Evolutionary conservation across 2,797 vertebrate species (phyloP).

Genomic region (Steatocranus sp.): DNA sequence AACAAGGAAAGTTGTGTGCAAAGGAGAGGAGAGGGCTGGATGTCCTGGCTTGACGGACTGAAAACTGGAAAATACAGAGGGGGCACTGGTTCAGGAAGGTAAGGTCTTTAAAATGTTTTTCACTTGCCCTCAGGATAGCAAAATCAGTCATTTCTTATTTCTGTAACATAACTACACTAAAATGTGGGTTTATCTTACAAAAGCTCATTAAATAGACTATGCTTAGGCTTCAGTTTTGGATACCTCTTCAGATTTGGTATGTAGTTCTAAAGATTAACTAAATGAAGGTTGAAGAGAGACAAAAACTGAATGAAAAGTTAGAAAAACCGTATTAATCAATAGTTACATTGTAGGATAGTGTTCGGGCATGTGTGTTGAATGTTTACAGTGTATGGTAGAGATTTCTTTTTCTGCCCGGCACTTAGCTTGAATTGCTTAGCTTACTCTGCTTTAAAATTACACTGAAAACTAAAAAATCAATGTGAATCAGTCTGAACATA

Average conservation of each 20-base stretch:
- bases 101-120: conserved; percentile 24
- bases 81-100: conserved; percentile 69
- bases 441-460: not conserved
- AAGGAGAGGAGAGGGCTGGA: conserved; percentile 56
- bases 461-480: not conserved
- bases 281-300: not conserved
- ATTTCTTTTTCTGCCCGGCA: not conserved
- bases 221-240: not conserved
- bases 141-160: not conserved
- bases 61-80: conserved; percentile 42
- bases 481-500: not conserved
- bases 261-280: not conserved
- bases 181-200: not conserved
- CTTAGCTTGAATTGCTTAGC: not conserved
- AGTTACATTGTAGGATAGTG: not conserved
- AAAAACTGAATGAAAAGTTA: not conserved
- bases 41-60: conserved; percentile 46
- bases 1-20: conserved; percentile 80
- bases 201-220: not conserved
- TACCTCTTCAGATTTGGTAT: not conserved
- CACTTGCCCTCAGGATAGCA: not conserved
- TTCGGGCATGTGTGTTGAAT: not conserved
- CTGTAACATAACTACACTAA: not conserved
- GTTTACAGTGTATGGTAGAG: not conserved
- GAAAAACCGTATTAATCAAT: not conserved